Conservation (phyloP, 1,140 invertebrate genomes). For the Melanaphis sacchari region DNA sequence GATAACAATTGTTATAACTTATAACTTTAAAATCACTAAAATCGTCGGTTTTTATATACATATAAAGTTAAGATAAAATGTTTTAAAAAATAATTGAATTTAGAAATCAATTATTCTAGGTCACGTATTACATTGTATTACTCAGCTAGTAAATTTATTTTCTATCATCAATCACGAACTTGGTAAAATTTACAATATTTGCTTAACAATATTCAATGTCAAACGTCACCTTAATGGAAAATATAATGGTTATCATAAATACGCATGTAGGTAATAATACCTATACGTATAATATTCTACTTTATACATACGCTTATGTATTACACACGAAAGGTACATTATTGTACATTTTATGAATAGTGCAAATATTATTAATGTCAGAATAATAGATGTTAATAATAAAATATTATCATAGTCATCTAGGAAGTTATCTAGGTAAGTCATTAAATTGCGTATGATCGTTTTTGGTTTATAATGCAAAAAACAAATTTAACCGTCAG, state of each 20-base stretch:
- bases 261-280: background rate
- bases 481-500: background rate
- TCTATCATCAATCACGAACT: background rate
- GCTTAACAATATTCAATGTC: slow-evolving; percentile 33
- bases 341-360: background rate
- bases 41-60: background rate
- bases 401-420: slow-evolving; percentile 37
- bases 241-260: slow-evolving; percentile 12
- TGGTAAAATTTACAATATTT: background rate
- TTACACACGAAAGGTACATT: background rate
- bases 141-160: background rate
- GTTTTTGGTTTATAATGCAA: background rate
- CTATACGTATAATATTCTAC: background rate
- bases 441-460: background rate
- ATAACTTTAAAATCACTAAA: background rate
- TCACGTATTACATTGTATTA: background rate
- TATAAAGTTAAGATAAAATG: too few species aligned
- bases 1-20: background rate
- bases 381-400: background rate
- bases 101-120: background rate
- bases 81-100: background rate
- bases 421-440: slow-evolving; percentile 7
- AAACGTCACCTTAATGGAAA: slow-evolving; percentile 33
- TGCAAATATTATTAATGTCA: slow-evolving; percentile 11
- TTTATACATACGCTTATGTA: background rate